A percentile compares a stretch with the other conserved stretches of the same genome.
phyloP scores from a whole-genome alignment of 2,113 vertebrate genomes.

The Cochlearius cochlearius region DNA sequence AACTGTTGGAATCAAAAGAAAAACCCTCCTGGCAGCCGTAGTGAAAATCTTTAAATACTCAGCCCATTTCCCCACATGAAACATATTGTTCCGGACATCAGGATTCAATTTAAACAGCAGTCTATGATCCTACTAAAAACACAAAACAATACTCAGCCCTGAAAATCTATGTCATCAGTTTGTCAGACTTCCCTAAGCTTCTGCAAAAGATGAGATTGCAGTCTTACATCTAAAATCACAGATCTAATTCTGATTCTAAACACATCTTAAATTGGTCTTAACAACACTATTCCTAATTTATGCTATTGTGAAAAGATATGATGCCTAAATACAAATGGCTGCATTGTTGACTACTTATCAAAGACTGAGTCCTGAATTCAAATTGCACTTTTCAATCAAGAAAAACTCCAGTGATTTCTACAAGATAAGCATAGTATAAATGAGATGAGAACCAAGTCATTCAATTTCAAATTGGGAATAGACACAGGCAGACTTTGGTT shows the following conservation, averaged over 20 bases:
- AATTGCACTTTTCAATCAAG: neutral
- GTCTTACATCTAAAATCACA: neutral
- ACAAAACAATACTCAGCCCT: neutral
- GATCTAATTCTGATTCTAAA: neutral
- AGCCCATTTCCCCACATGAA: neutral
- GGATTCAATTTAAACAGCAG: neutral
- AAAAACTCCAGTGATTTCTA: neutral
- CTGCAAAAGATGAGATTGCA: neutral
- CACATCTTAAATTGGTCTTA: neutral
- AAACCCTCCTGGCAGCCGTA: neutral
- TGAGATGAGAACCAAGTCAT: neutral
- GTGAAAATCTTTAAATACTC: neutral
- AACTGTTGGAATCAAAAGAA: neutral
- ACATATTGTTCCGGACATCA: neutral
- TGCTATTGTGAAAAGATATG: neutral
- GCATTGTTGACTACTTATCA: neutral
- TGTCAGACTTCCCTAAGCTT: neutral
- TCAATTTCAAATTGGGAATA: neutral
- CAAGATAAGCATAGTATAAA: neutral
- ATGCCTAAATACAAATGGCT: neutral
- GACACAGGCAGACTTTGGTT: neutral
- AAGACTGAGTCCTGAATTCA: neutral
- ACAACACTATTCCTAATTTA: neutral
- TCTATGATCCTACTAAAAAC: neutral
- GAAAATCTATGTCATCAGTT: slow-evolving; percentile 1